Base-by-base conservation (phyloP, 2,113 vertebrate species). In the Gopherus evgoodei region DNA sequence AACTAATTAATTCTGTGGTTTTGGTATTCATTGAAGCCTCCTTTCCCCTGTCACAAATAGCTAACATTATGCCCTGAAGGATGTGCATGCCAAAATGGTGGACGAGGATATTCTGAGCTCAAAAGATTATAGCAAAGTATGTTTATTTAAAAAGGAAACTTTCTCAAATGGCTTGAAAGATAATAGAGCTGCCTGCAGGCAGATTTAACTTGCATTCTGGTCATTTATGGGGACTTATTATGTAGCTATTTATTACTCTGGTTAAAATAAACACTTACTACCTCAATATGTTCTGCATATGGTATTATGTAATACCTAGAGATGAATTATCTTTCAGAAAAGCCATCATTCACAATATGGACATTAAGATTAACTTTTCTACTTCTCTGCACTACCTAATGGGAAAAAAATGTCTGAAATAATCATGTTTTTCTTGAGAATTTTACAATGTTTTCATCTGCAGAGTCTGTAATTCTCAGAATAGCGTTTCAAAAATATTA, bases 1-100 rank as follows among this genome's bases (percentile, higher is more conserved):
- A 97, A 22, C 91, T 78, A 95, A 97, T 97, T 91, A 93, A 92
- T 97, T 96, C 88, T 7, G 22, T 94, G 90, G 88, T 65, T 96
- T 95, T 94, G 84, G 86, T 97, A 93, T 91, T 94, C 93, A 96
- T 35, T 97, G 94, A 97, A 93, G 57, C 21, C 72, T 95, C 83
- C 80, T 95, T 75, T 91, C 59, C 22, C 76, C 69, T 12, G 0
- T 80, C 87, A 95, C 79, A 88, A 96, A 97, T 92, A 95, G 85
- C 90, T 91, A 80, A 88, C 69, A 16, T 83, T 93, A 86, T 81
- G 85, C 50, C 79, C 65, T 83, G 75, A 93, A 92, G 91, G 72
- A 11, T 1, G 0, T 78, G 82, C 57, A 31, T 81, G 87, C 90
- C 93, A 97, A 59, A 94, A 90, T 91, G 29, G 69, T 96, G 82